Conservation (phyloP, 1,140 invertebrate species). For the Drosophila jambulina region DNA sequence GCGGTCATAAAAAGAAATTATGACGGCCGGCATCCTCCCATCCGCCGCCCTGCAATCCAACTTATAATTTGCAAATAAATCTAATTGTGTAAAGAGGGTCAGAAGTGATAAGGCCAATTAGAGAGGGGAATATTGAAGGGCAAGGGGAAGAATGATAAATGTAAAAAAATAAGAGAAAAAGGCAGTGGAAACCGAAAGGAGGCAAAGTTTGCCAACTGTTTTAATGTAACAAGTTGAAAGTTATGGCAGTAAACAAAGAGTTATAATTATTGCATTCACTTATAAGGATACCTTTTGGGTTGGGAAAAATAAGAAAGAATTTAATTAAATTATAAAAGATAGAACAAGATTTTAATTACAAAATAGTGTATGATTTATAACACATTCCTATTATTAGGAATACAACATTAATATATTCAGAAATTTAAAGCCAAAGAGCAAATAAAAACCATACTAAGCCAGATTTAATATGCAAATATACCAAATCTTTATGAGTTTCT, state of each 20-base stretch:
- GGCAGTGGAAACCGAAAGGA: background rate
- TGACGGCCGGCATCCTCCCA: slow-evolving; percentile 5
- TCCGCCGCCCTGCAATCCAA: slow-evolving; percentile 53
- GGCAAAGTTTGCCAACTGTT: slow-evolving; percentile 29
- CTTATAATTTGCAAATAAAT: slow-evolving; percentile 78
- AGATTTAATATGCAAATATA: background rate
- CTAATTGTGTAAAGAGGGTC: slow-evolving; percentile 63
- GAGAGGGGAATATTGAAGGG: slow-evolving; percentile 15
- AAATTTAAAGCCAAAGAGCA: background rate
- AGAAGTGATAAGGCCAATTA: slow-evolving; percentile 31
- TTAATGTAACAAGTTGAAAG: slow-evolving; percentile 14
- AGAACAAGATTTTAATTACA: no score
- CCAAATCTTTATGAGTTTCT: slow-evolving; percentile 3
- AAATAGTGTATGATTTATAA: no score
- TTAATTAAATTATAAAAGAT: background rate
- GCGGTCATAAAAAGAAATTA: slow-evolving; percentile 47
- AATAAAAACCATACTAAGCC: no score
- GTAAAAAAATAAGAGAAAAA: slow-evolving; percentile 2
- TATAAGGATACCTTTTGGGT: no score
- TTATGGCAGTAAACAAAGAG: slow-evolving; percentile 24
- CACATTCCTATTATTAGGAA: no score
- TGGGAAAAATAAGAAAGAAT: background rate
- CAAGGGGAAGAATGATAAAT: background rate
- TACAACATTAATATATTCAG: no score
- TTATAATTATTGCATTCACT: background rate